Percentiles rank a stretch among this genome's conserved stretches.
Conservation (phyloP, 2,797 vertebrate species). For the Spondyliosoma cantharus region DNA sequence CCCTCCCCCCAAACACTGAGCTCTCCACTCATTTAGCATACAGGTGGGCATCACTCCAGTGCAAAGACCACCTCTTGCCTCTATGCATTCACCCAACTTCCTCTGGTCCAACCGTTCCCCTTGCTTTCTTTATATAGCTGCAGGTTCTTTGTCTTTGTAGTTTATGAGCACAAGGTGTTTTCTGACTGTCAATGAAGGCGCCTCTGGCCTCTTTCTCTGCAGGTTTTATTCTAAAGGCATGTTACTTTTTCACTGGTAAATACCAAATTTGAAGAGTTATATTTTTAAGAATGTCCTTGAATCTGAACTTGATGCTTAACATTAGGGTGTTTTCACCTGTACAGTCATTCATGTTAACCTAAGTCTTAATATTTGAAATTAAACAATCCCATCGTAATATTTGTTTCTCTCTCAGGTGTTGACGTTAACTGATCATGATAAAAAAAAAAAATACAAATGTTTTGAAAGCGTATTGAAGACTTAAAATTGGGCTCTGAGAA, state of each 20-base stretch:
- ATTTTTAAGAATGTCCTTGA: too few relatives aligned
- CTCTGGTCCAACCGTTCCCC: slow-evolving; percentile 51
- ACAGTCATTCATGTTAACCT: too few relatives aligned
- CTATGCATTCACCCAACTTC: slow-evolving; percentile 48
- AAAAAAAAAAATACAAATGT: too few relatives aligned
- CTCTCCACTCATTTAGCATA: slow-evolving; percentile 86
- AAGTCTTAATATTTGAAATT: too few relatives aligned
- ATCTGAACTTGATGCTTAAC: too few relatives aligned
- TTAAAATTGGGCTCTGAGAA: neutral
- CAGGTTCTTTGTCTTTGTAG: slow-evolving; percentile 41
- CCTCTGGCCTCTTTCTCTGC: neutral
- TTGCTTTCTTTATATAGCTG: slow-evolving; percentile 30
- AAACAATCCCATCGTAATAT: too few relatives aligned
- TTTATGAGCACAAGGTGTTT: slow-evolving; percentile 24
- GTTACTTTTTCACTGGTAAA: neutral
- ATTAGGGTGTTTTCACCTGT: too few relatives aligned
- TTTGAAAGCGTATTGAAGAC: neutral
- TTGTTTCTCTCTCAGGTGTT: too few relatives aligned
- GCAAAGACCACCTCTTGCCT: slow-evolving; percentile 54
- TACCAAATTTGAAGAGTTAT: too few relatives aligned
- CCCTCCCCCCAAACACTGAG: slow-evolving; percentile 13
- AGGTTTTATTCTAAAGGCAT: neutral
- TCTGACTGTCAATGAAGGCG: neutral
- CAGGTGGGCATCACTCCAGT: slow-evolving; percentile 85
- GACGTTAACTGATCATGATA: too few relatives aligned